phyloP scores from a whole-genome alignment of 2,888 invertebrate species.

The Drosophila mulleri region DNA sequence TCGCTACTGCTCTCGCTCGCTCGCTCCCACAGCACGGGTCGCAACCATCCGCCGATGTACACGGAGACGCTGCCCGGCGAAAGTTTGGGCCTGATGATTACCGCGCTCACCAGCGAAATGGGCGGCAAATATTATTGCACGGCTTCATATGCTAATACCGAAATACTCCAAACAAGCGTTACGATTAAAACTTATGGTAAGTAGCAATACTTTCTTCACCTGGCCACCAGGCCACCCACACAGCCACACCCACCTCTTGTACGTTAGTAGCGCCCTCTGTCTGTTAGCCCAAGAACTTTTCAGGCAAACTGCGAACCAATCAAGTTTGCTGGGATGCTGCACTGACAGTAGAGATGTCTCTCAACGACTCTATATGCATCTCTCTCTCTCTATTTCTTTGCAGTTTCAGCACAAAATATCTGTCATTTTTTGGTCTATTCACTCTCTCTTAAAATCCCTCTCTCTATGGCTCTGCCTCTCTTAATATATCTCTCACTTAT shows the following conservation, averaged over 20 bases:
- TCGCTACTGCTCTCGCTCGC: neutral
- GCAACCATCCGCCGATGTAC: slow-evolving; percentile 87
- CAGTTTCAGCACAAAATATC: too few species aligned
- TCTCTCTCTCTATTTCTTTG: too few species aligned
- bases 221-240: neutral
- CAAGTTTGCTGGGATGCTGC: too few species aligned
- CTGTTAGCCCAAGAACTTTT: neutral
- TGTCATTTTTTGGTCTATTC: too few species aligned
- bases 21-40: slow-evolving; percentile 73
- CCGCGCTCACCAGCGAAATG: slow-evolving; percentile 90
- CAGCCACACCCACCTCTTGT: neutral
- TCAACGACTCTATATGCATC: neutral
- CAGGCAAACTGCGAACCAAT: neutral
- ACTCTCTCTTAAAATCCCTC: too few species aligned
- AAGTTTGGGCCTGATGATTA: slow-evolving; percentile 90
- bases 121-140: slow-evolving; percentile 93
- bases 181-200: slow-evolving; percentile 90
- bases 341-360: neutral
- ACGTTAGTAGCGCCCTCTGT: neutral
- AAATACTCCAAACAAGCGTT: slow-evolving; percentile 88
- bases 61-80: slow-evolving; percentile 89
- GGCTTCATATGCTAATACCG: slow-evolving; percentile 91
- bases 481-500: too few species aligned
- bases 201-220: slow-evolving; percentile 63
- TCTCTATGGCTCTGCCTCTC: too few species aligned